Percentiles rank a stretch among this genome's conserved stretches.
Conservation (phyloP, 2,797 vertebrate species). For the Argyrosomus regius region DNA sequence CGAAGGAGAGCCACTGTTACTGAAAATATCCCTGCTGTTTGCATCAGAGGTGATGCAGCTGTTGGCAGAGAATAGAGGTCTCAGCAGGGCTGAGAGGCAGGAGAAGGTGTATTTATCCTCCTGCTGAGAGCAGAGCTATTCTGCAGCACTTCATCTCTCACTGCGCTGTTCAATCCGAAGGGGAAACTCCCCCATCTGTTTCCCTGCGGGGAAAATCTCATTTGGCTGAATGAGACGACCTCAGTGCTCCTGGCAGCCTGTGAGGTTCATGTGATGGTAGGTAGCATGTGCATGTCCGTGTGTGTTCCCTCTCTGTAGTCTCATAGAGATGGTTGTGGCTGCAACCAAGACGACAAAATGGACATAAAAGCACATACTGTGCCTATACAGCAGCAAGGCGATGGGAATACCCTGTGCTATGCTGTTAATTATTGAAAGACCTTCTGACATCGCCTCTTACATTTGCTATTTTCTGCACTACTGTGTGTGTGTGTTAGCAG, state of each 20-base stretch:
- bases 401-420: background rate
- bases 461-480: background rate
- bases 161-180: background rate
- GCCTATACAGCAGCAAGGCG: background rate
- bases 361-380: constrained; percentile 8
- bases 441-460: background rate
- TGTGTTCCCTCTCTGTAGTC: constrained; percentile 20
- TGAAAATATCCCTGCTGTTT: constrained; percentile 25
- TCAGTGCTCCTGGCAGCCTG: constrained; percentile 29
- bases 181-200: constrained; percentile 44
- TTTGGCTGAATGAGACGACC: constrained; percentile 32
- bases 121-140: constrained; percentile 40
- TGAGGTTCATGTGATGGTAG: constrained; percentile 33
- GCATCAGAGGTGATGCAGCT: constrained; percentile 33
- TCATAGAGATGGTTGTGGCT: constrained; percentile 17
- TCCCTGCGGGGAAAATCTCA: constrained; percentile 37
- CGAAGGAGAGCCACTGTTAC: constrained; percentile 7
- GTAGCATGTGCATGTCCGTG: constrained; percentile 2
- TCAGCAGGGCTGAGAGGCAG: constrained; percentile 43
- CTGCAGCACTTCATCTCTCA: constrained; percentile 11
- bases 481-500: background rate
- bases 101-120: constrained; percentile 46
- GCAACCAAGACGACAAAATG: constrained; percentile 1
- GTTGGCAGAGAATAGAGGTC: constrained; percentile 35
- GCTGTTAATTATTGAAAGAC: constrained; percentile 39